Base-by-base conservation (phyloP, 2,113 vertebrate genomes). In the Gymnogyps californianus region DNA sequence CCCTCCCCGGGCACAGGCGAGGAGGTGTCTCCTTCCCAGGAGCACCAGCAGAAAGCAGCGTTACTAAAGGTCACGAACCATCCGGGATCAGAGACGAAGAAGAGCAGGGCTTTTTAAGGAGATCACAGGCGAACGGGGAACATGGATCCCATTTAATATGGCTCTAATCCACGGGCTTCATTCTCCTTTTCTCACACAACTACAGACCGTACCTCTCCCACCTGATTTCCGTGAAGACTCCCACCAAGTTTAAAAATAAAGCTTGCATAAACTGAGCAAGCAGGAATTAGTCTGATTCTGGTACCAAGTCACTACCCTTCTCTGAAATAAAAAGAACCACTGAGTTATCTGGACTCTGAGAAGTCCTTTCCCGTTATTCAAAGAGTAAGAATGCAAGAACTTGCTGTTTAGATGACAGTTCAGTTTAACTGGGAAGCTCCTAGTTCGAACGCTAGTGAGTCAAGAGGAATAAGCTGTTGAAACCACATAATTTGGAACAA, bases 101-200 rank as follows among this genome's bases (percentile, higher is more conserved):
- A 52, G 38, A n/a, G 40, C 67, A 5, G n/a, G 26, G 51, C 54
- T 72, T 51, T 46, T 36, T 8, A 40, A 28, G 57, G 29, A 58
- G 16, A 11, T 7, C 66, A 12, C 17, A 36, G 77, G 51, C 34
- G 22, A 61, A 28, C 0, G 11, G 44, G 51, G 61, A 75, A 14
- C 46, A 13, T 0, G 6, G 86, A 20, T 32, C 58, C n/a, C 54
- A n/a, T 10, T 29, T 8, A 24, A 13, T 2, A 21, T 0, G 3
- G 59, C 66, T 38, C 29, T 51, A 16, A 54, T 4, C 32, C 62
- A 25, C n/a, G 7, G 28, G 19, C 58, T 62, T 12, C 42, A 7
- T 31, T n/a, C 55, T 51, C 55, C 52, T 62, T 20, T 15, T 20
- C 49, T 40, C 71, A 67, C 52, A 10, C 40, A 21, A 20, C 36